Conservation (phyloP, 2,888 invertebrate species). For the Microctonus aethiopoides region DNA sequence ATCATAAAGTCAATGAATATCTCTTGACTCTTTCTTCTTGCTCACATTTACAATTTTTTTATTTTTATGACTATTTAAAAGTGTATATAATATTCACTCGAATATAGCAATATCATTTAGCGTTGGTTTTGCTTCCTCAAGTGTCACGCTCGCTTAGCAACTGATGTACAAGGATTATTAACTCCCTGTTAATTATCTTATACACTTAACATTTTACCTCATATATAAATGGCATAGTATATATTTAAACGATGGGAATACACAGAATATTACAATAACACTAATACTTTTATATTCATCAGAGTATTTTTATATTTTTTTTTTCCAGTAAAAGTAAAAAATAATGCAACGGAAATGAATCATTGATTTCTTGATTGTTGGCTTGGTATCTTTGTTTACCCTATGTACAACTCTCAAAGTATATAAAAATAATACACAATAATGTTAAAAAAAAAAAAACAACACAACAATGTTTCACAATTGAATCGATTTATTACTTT, state of each 20-base stretch:
- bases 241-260: background rate
- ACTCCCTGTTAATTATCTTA: constrained; percentile 18
- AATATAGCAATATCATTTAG: constrained; percentile 12
- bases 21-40: background rate
- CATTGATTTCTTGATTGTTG: background rate
- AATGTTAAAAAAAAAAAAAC: too few species aligned
- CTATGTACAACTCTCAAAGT: background rate
- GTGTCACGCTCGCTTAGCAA: constrained; percentile 20
- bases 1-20: background rate
- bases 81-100: too few species aligned
- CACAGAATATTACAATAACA: background rate
- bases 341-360: background rate
- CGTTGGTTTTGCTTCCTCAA: constrained; percentile 11
- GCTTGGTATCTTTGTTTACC: background rate
- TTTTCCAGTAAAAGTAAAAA: background rate
- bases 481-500: background rate
- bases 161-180: constrained; percentile 11
- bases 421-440: background rate
- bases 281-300: background rate
- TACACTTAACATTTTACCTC: constrained; percentile 3
- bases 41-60: background rate
- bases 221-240: background rate
- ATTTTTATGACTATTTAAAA: background rate
- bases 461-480: background rate
- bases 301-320: background rate